A percentile compares a stretch with the other conserved stretches of the same genome.
Evolutionary conservation across 2,113 vertebrate genomes (phyloP).

Genomic region (Odontesthes bonariensis): DNA sequence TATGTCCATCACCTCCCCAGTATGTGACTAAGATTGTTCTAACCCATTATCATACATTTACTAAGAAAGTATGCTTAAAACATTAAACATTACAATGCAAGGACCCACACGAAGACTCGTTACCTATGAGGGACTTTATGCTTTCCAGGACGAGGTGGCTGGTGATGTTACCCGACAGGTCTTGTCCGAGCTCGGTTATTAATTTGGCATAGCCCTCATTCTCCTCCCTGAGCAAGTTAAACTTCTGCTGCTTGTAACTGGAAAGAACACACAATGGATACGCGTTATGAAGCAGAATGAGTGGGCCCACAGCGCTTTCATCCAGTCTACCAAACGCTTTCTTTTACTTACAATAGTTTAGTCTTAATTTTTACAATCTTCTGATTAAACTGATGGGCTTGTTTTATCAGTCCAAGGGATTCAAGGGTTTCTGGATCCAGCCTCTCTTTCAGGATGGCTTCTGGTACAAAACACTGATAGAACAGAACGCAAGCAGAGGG

Average conservation of each 20-base stretch:
- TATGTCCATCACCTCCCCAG: too few species aligned
- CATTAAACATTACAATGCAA: background rate
- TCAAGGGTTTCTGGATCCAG: conserved; percentile 97
- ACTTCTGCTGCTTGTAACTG: conserved; percentile 99
- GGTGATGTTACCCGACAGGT: conserved; percentile 94
- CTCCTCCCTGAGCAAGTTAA: conserved; percentile 97
- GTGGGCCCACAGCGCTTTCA: background rate
- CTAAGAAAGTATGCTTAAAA: background rate
- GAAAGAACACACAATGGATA: conserved; percentile 3
- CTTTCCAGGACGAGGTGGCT: conserved; percentile 96
- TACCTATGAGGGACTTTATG: conserved; percentile 99
- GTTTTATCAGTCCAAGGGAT: conserved; percentile 97
- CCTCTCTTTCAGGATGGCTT: conserved; percentile 94
- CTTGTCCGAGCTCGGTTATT: conserved; percentile 97
- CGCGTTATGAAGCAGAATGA: background rate
- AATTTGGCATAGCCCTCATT: conserved; percentile 99
- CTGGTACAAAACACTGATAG: conserved; percentile 91
- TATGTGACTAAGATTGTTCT: background rate
- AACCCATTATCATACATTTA: conserved; percentile 1
- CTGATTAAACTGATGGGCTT: conserved; percentile 98
- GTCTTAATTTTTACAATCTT: conserved; percentile 99
- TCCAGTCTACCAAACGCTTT: background rate
- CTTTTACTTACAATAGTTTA: conserved; percentile 95
- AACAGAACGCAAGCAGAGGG: background rate
- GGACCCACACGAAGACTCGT: background rate